Evolutionary conservation across 2,888 invertebrate genomes (phyloP), one percentile per base, ranked within the genome.

Genomic region (Sussaba pulchella): DNA sequence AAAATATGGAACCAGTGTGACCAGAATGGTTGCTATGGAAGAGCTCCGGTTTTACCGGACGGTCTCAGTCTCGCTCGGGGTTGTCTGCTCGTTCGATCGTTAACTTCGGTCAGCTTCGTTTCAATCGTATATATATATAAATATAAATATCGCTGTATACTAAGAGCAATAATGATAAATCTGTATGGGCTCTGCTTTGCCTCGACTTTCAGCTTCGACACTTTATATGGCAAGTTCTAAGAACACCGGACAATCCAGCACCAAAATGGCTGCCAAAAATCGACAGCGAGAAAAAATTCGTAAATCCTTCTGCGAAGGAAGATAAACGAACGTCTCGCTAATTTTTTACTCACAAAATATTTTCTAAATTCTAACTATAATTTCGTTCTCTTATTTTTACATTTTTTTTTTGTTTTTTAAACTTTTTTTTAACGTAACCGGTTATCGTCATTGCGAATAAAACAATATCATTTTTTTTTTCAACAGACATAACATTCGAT

Each of bases 21-120:
- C 92, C 92, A 92, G 92, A 92, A 92, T 92, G 91, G 92, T 92
- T 92, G 91, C 91, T 92, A 92, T 92, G 92, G 92, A 92, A 92
- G 92, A 92, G 91, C 90, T 91, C 90, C 91, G 90, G 90, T 85
- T 85, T 86, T 52, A 63, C 89, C 89, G 89, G 90, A 88, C 86
- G 87, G 87, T 88, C 89, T 85, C 82, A 84, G 84, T 90, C 90
- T 89, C 80, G 87, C 89, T 88, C 89, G 89, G 86, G 89, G 89
- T 87, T 88, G 85, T 86, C 85, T 86, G 84, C 82, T 83, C 70
- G 75, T 76, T 59, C 54, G 59, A 78, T 82, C 76, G 50, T 52
- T 61, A 45, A 39, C 43, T 72, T 67, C 19, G 6, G 59, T 52
- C 19, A n/a, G 9, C 36, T 54, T 36, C 43, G 61, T 61, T 61